Conservation (phyloP, 2,113 vertebrate genomes). For the Antigone vipio region DNA sequence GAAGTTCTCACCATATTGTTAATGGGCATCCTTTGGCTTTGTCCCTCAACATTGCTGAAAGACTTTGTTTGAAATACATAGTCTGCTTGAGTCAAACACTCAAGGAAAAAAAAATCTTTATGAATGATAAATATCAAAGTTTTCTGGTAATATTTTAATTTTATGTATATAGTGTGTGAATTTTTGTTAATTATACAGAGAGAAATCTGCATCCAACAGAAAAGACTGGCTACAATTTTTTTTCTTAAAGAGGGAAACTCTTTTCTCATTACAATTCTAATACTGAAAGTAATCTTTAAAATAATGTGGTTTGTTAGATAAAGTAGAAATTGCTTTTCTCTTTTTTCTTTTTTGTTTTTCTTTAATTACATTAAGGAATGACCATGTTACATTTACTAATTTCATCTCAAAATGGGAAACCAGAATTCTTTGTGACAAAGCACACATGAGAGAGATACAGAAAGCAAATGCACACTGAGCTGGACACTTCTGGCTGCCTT, state of each 20-base stretch:
- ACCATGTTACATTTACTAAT: not conserved
- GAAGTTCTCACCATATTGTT: not conserved
- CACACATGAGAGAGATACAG: not conserved
- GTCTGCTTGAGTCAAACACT: not conserved
- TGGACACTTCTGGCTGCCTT: not conserved
- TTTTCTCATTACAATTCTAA: not conserved
- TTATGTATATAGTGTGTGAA: not conserved
- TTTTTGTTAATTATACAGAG: not conserved
- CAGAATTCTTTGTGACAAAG: not conserved
- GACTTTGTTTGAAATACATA: not conserved
- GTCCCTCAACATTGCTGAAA: not conserved
- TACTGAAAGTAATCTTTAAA: not conserved
- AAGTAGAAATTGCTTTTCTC: not conserved
- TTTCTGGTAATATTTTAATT: not conserved
- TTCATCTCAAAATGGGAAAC: not conserved
- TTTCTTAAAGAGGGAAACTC: not conserved
- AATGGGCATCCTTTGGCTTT: not conserved
- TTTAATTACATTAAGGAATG: not conserved
- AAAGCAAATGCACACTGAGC: not conserved
- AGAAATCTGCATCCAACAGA: not conserved
- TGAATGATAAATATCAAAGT: not conserved
- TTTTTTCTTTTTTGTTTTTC: no score
- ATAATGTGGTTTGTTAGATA: not conserved
- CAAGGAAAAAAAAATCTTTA: not conserved
- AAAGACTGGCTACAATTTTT: not conserved